Evolutionary conservation across 2,888 invertebrate genomes (phyloP).

Genomic region (Ichneumoninae sp.): DNA sequence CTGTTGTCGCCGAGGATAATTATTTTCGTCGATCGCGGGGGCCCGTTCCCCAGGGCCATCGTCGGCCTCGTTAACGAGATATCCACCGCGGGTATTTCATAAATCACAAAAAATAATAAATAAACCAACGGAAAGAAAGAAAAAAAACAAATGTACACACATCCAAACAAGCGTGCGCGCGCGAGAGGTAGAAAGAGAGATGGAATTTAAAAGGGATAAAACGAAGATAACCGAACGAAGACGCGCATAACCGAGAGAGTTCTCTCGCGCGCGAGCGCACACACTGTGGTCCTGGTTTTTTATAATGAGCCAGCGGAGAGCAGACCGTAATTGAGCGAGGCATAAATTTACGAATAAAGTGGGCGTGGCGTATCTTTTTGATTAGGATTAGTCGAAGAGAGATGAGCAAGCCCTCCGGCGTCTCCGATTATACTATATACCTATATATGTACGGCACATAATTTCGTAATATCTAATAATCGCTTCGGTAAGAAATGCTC

Average conservation of each 20-base stretch:
- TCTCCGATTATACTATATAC: slow-evolving; percentile 39
- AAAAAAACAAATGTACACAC: slow-evolving; percentile 8
- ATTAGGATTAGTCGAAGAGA: slow-evolving; percentile 67
- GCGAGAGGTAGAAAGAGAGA: slow-evolving; percentile 56
- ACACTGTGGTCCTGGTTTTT: slow-evolving; percentile 64
- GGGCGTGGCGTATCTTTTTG: slow-evolving; percentile 70
- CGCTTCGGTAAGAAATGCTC: slow-evolving; percentile 45
- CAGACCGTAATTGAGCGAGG: slow-evolving; percentile 69
- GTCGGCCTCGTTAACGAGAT: slow-evolving; percentile 62
- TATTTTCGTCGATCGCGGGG: slow-evolving; percentile 52
- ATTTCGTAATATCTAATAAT: slow-evolving; percentile 61
- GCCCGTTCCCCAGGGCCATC: slow-evolving; percentile 49
- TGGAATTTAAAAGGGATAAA: slow-evolving; percentile 47
- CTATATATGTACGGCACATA: slow-evolving; percentile 38
- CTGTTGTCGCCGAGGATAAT: slow-evolving; percentile 66
- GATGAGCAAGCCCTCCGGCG: slow-evolving; percentile 56
- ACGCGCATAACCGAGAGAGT: slow-evolving; percentile 38
- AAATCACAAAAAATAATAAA: slow-evolving; percentile 63
- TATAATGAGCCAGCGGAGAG: slow-evolving; percentile 65
- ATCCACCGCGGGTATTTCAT: slow-evolving; percentile 64
- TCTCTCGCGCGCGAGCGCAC: slow-evolving; percentile 44
- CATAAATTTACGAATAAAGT: slow-evolving; percentile 73
- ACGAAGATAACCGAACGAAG: slow-evolving; percentile 38
- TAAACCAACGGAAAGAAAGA: slow-evolving; percentile 32
- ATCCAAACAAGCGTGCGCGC: slow-evolving; percentile 39